phyloP scores from a whole-genome alignment of 1,140 invertebrate species.

The Phymorhynchus buccinoides region DNA sequence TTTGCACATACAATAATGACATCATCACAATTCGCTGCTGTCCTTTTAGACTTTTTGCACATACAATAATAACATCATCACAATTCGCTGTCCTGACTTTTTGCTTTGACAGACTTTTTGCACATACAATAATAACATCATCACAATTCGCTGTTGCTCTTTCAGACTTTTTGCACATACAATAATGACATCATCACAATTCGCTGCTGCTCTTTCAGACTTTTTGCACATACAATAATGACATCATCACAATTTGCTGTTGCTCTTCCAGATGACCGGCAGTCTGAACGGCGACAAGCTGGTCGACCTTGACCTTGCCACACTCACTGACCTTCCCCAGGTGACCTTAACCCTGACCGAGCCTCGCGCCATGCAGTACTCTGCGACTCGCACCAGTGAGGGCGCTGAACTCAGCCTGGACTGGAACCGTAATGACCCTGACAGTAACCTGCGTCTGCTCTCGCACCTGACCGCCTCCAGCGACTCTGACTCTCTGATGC shows the following conservation, averaged over 20 bases:
- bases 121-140: no score
- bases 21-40: no score
- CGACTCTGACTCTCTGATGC: neutral
- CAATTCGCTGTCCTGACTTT: no score
- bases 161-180: no score
- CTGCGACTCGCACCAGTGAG: neutral
- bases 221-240: neutral
- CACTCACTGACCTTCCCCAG: constrained; percentile 10
- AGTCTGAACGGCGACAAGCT: constrained; percentile 28
- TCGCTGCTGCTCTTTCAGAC: no score
- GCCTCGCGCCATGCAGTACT: constrained; percentile 22
- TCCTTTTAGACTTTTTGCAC: no score
- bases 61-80: no score
- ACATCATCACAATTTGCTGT: neutral
- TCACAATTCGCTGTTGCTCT: no score
- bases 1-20: no score
- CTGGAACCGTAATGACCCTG: constrained; percentile 26
- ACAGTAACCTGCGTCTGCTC: constrained; percentile 12
- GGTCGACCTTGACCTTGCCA: constrained; percentile 24
- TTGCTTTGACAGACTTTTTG: no score
- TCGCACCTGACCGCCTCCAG: constrained; percentile 22
- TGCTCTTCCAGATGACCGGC: neutral
- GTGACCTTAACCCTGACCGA: constrained; percentile 11
- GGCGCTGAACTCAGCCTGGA: constrained; percentile 4
- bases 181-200: no score